Evolutionary conservation across 2,888 invertebrate species (phyloP).

Genomic region (Oxystoma pomonae): DNA sequence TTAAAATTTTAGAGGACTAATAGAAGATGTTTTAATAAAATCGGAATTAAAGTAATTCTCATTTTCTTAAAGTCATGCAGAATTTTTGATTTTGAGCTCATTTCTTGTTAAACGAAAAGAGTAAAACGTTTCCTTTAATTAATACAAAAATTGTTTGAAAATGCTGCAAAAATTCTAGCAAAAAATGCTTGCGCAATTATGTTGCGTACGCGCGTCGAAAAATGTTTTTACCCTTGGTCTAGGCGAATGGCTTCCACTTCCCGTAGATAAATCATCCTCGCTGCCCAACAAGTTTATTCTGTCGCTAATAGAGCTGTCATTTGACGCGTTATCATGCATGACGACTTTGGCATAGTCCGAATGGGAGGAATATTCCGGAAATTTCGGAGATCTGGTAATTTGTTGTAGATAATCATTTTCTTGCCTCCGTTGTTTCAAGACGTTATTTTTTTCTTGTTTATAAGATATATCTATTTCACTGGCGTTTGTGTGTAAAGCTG

Average conservation of each 20-base stretch:
- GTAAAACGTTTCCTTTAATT: too few species aligned
- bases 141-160: too few species aligned
- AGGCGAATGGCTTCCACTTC: constrained; percentile 54
- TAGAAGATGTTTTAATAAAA: too few species aligned
- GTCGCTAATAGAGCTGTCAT: constrained; percentile 53
- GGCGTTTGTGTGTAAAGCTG: constrained; percentile 43
- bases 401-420: constrained; percentile 48
- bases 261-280: constrained; percentile 56
- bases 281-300: constrained; percentile 43
- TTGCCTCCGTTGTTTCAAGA: constrained; percentile 41
- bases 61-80: too few species aligned
- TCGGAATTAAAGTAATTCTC: too few species aligned
- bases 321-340: constrained; percentile 50
- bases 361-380: constrained; percentile 22
- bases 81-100: too few species aligned
- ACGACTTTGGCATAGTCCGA: constrained; percentile 19
- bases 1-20: too few species aligned
- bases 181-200: too few species aligned
- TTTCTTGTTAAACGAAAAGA: too few species aligned
- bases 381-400: constrained; percentile 41
- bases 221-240: constrained; percentile 39
- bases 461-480: constrained; percentile 42
- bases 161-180: too few species aligned
- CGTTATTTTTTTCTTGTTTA: constrained; percentile 41
- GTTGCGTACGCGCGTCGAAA: too few species aligned